Percentiles rank a stretch among this genome's conserved stretches.
These are phyloP conservation scores for Hippopotamus amphibius DNA, from an alignment of 2,113 vertebrate genomes.

Conservation along the genomic window DNA sequence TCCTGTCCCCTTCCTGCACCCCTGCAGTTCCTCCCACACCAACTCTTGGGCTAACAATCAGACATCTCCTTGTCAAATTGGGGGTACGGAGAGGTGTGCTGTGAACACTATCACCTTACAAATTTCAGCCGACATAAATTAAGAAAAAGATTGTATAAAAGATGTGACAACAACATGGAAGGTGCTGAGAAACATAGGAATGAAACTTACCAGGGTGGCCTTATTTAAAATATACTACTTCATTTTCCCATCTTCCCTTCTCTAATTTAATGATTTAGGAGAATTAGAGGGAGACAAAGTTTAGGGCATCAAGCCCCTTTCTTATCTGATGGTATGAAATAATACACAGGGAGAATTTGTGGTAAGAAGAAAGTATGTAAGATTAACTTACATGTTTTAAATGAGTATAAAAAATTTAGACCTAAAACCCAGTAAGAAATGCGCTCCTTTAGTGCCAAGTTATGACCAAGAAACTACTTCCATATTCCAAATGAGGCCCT, in stretches of 20 bases:
- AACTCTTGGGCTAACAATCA: neutral
- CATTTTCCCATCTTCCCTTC: neutral
- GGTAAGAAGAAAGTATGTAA: slow-evolving; percentile 7
- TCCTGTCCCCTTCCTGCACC: neutral
- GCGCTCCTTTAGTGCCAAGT: slow-evolving; percentile 74
- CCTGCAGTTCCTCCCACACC: neutral
- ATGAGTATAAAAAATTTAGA: slow-evolving; percentile 32
- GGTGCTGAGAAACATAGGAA: neutral
- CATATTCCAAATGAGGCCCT: slow-evolving; percentile 75
- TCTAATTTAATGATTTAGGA: slow-evolving; percentile 25
- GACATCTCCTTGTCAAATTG: neutral
- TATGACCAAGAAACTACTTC: slow-evolving; percentile 72
- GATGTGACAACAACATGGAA: neutral
- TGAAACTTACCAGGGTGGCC: neutral
- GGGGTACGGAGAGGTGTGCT: neutral
- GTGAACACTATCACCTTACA: neutral
- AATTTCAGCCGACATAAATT: neutral
- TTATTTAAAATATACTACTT: slow-evolving; percentile 37
- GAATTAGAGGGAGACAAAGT: neutral
- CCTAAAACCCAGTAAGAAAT: slow-evolving; percentile 74
- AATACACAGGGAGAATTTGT: neutral
- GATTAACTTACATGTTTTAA: slow-evolving; percentile 31
- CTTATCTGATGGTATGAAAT: slow-evolving; percentile 31
- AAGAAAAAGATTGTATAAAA: neutral
- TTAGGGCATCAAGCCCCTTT: neutral